A percentile compares a stretch with the other conserved stretches of the same genome.
Conservation (phyloP, 2,113 vertebrate species). For the Ursus arctos region DNA sequence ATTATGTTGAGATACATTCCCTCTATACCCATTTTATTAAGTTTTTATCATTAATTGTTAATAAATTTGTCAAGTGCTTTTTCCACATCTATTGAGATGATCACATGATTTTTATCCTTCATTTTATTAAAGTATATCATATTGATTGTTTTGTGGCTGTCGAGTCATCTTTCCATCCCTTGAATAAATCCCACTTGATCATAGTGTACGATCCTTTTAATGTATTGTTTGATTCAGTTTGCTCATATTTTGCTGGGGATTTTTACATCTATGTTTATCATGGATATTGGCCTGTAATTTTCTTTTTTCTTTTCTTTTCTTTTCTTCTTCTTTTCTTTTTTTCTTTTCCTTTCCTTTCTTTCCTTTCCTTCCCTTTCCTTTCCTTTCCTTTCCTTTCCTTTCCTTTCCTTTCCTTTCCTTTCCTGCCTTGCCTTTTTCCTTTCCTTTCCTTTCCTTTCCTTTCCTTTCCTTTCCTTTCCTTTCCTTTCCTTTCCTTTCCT, state of each 20-base stretch:
- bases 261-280: not conserved
- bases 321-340: not conserved
- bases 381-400: too few relatives aligned
- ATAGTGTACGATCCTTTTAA: not conserved
- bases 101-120: not conserved
- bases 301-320: not conserved
- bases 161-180: not conserved
- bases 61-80: not conserved
- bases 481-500: too few relatives aligned
- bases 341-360: not conserved
- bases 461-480: too few relatives aligned
- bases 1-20: not conserved
- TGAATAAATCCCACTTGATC: not conserved
- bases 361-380: accelerated
- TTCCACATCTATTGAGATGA: not conserved
- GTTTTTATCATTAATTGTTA: not conserved
- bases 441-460: not conserved
- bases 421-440: too few relatives aligned
- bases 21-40: not conserved
- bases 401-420: too few relatives aligned
- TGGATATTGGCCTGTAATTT: not conserved
- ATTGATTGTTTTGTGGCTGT: not conserved
- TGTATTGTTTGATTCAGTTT: not conserved
- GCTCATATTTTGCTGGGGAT: not conserved
- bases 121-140: not conserved